These are phyloP conservation scores for Archilochus colubris DNA, from an alignment of 2,113 vertebrate genomes.

Conservation along the genomic window DNA sequence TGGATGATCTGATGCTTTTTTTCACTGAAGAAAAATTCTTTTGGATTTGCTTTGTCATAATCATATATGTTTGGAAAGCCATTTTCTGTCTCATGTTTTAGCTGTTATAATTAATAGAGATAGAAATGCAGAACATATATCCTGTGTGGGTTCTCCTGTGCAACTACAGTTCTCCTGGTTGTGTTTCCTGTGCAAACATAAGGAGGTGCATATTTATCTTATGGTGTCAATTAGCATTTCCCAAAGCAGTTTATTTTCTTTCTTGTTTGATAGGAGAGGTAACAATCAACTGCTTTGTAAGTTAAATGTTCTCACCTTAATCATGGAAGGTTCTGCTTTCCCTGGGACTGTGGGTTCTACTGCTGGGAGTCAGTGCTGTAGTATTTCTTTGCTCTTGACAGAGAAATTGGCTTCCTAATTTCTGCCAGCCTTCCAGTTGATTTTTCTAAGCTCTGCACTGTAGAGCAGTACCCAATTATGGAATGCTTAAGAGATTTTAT, in stretches of 20 bases:
- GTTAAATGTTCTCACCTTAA: background rate
- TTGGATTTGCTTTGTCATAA: background rate
- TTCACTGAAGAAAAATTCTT: background rate
- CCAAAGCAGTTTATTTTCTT: conserved; percentile 13
- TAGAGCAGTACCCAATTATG: background rate
- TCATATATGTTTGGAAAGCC: background rate
- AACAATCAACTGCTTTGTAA: background rate
- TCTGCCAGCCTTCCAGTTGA: background rate
- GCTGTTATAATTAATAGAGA: background rate
- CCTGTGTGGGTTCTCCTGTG: background rate
- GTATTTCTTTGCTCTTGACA: background rate
- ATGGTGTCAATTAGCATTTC: background rate
- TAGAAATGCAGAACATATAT: background rate
- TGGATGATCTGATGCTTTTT: background rate
- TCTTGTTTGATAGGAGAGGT: background rate
- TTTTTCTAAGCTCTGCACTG: background rate
- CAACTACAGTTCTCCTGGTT: background rate
- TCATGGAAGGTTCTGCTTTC: background rate
- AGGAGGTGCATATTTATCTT: background rate
- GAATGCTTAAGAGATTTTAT: background rate
- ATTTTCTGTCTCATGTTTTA: background rate
- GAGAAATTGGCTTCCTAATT: background rate
- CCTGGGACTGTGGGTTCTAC: background rate
- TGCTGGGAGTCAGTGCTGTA: background rate
- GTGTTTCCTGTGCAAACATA: background rate